Evolutionary conservation across 1,140 invertebrate species (phyloP).

Genomic region (Diabrotica virgifera): DNA sequence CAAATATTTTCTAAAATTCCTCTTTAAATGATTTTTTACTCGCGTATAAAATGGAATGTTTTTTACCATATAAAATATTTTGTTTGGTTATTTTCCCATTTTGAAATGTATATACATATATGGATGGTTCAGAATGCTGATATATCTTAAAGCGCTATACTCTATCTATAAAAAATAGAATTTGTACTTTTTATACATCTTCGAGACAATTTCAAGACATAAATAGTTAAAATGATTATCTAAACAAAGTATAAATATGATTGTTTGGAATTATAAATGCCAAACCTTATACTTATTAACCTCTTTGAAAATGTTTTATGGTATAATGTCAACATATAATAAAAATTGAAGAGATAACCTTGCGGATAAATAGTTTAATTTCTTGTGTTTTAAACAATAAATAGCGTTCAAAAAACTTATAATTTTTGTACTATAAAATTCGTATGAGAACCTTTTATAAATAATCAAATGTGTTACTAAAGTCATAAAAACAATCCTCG

Average conservation of each 20-base stretch:
- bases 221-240: background rate
- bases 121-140: constrained; percentile 38
- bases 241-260: background rate
- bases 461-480: no score
- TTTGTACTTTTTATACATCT: constrained; percentile 30
- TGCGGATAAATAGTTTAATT: background rate
- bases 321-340: constrained; percentile 17
- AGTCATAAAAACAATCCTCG: no score
- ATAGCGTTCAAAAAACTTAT: no score
- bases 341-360: constrained; percentile 7
- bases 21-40: constrained; percentile 6
- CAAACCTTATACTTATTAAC: no score
- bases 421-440: no score
- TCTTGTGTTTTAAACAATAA: no score
- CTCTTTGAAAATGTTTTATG: constrained; percentile 1
- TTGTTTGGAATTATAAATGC: background rate
- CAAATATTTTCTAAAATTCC: constrained; percentile 27
- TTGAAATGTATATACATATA: constrained; percentile 33
- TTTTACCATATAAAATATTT: constrained; percentile 35
- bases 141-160: constrained; percentile 37
- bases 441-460: no score
- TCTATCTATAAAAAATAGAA: constrained; percentile 44
- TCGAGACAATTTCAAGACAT: background rate
- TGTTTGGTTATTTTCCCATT: constrained; percentile 44
- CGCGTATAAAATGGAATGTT: constrained; percentile 46